Evolutionary conservation across 2,113 vertebrate genomes (phyloP), one percentile per base, ranked within the genome.

Genomic region (Campylorhamphus procurvoides): DNA sequence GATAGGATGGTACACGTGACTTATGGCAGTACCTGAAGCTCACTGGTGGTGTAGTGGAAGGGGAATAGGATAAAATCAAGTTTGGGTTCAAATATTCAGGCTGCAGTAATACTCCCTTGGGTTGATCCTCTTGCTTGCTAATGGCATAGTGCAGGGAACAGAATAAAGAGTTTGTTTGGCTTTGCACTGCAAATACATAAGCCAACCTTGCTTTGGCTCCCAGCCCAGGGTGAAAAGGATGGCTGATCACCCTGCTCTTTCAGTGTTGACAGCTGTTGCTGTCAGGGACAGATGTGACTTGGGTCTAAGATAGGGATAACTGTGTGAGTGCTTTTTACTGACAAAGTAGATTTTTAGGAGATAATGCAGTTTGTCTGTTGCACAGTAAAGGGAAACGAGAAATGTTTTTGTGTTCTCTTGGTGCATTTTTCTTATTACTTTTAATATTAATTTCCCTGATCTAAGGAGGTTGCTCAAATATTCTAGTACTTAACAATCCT

Each of bases 211-310:
- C 49, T 79, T 84, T 96, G 95, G 87, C 87, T 79, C 15, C 46
- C 58, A 76, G 95, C 93, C 89, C 53, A 42, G 91, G 84, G 89
- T 82, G 84, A 66, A 81, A 47, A 85, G 84, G 87, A 75, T 91
- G 84, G 87, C 90, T 85, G 84, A 62, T 87, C 78, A 83, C 59
- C 42, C 33, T 73, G 75, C 74, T 85, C 78, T 66, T 72, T 60
- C 53, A 31, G n/a, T 72, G 81, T 14, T 90, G 87, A 78, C 94
- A 94, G 84, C 81, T 91, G 72, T 56, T 85, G 71, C 56, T 95
- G 75, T 62, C 75, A 85, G 84, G 75, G 84, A 72, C 80, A 93
- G 84, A 91, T 89, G 71, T 95, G 95, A 82, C 87, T 84, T 82
- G 84, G 9, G 31, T 83, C 71, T 83, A 16, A 79, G 84, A 58